Evolutionary conservation across 2,113 vertebrate genomes (phyloP).

Genomic region (Grammomys dolichurus): DNA sequence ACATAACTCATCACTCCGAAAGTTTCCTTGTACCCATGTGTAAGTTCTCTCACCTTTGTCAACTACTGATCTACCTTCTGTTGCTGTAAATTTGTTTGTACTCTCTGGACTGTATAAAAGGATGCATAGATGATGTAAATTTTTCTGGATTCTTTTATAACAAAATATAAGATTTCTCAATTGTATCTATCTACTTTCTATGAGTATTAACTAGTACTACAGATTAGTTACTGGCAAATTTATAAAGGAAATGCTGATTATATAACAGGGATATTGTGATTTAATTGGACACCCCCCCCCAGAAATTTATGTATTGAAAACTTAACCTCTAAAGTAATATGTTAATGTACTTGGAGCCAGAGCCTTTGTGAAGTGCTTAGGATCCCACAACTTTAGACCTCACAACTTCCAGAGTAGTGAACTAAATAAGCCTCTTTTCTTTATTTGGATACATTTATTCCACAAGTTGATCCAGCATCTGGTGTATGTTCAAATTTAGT

Average conservation of each 20-base stretch:
- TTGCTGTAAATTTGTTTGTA: neutral
- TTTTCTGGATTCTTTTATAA: conserved; percentile 21
- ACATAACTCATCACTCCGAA: neutral
- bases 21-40: conserved; percentile 9
- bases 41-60: neutral
- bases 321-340: neutral
- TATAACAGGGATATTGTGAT: neutral
- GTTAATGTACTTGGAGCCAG: neutral
- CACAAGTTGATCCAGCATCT: neutral
- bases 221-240: neutral
- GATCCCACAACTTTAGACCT: neutral
- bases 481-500: conserved; percentile 41
- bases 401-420: neutral
- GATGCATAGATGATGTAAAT: neutral
- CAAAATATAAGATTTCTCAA: conserved; percentile 25
- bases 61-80: neutral
- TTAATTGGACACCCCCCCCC: neutral
- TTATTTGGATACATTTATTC: neutral
- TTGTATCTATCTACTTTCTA: neutral
- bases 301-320: neutral
- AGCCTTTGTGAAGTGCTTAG: too few relatives aligned
- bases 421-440: neutral
- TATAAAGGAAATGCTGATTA: neutral
- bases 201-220: neutral
- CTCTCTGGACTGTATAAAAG: conserved; percentile 47